Evolutionary conservation across 1,140 invertebrate genomes (phyloP).

Genomic region (Varroa destructor): DNA sequence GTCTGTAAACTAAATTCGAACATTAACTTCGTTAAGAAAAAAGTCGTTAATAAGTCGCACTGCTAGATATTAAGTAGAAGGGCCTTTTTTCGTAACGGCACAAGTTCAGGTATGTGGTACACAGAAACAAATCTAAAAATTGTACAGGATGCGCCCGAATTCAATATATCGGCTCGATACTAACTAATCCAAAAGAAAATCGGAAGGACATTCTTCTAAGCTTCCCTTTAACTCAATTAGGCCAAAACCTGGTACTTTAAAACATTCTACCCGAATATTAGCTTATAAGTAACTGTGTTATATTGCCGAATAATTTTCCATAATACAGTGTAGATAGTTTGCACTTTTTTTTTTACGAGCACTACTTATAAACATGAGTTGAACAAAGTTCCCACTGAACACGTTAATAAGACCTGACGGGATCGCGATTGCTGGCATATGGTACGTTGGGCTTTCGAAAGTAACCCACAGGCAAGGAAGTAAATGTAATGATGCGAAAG

Average conservation of each 20-base stretch:
- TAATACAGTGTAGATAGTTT: neutral
- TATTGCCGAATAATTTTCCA: slow-evolving; percentile 2
- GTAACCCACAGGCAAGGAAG: neutral
- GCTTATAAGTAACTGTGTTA: neutral
- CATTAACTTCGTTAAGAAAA: too few relatives aligned
- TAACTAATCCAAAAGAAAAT: too few relatives aligned
- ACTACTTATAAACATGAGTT: neutral
- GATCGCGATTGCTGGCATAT: neutral
- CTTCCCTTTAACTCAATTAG: neutral
- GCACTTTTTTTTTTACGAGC: neutral
- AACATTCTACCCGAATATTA: neutral
- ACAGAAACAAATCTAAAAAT: too few relatives aligned
- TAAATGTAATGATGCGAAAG: slow-evolving; percentile 2
- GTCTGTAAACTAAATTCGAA: too few relatives aligned
- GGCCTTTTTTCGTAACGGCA: too few relatives aligned
- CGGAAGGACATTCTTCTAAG: neutral
- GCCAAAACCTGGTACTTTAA: neutral
- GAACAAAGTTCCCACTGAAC: neutral
- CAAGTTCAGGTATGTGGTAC: too few relatives aligned
- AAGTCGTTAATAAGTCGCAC: too few relatives aligned
- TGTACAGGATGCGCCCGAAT: too few relatives aligned
- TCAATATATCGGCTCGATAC: too few relatives aligned
- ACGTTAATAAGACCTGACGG: neutral
- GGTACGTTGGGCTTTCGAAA: neutral
- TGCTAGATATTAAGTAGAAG: too few relatives aligned